A percentile compares a stretch with the other conserved stretches of the same genome.
These are phyloP conservation scores for Neoniphon sammara DNA, from an alignment of 2,797 vertebrate species.

Conservation along the genomic window DNA sequence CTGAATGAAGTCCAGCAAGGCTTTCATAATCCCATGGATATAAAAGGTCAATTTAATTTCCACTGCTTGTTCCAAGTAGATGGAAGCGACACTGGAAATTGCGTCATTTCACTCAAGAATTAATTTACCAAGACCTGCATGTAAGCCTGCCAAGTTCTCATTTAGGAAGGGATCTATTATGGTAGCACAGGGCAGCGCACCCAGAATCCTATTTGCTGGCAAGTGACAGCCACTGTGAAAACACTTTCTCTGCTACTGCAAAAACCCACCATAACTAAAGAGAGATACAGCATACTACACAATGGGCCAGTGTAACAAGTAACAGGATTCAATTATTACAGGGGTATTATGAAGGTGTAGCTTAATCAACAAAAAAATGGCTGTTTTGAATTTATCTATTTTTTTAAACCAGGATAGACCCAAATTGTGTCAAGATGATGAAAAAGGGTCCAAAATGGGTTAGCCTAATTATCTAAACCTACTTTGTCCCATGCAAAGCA, in stretches of 20 bases:
- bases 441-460: not conserved
- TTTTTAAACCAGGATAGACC: not conserved
- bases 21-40: slow-evolving; percentile 32
- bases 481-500: too few relatives aligned
- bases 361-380: not conserved
- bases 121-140: slow-evolving; percentile 13
- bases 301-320: not conserved
- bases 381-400: not conserved
- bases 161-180: slow-evolving; percentile 5
- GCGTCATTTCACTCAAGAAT: slow-evolving; percentile 11
- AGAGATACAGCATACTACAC: not conserved
- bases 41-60: slow-evolving; percentile 42
- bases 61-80: slow-evolving; percentile 3
- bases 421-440: not conserved
- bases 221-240: not conserved
- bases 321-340: not conserved
- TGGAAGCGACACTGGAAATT: slow-evolving; percentile 11
- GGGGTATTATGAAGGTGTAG: not conserved
- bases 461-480: too few relatives aligned
- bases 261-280: not conserved
- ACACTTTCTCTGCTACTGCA: not conserved
- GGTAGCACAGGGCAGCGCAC: not conserved
- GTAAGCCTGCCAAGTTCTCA: slow-evolving; percentile 19
- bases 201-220: slow-evolving; percentile 1
- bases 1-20: slow-evolving; percentile 6